Evolutionary conservation across 1,140 invertebrate genomes (phyloP).

Genomic region (Lordiphosa mommai): DNA sequence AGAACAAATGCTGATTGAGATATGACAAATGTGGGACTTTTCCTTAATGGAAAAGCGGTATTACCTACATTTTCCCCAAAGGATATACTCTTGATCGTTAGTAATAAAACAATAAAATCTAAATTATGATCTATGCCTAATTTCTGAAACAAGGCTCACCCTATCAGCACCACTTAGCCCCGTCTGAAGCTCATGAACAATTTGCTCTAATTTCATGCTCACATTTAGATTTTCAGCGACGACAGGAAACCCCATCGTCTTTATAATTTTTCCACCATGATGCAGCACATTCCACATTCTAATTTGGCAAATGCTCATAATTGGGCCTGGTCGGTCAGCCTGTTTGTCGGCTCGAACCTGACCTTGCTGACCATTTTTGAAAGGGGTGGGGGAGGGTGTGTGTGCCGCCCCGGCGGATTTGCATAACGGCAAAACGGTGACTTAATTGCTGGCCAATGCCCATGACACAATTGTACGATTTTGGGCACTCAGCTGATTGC

Average conservation of each 20-base stretch:
- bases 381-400: no score
- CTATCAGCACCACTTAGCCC: background rate
- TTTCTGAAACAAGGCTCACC: background rate
- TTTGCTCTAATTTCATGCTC: slow-evolving; percentile 66
- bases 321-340: slow-evolving; percentile 1
- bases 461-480: slow-evolving; percentile 44
- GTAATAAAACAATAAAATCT: no score
- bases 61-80: no score
- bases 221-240: slow-evolving; percentile 6
- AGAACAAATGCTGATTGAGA: no score
- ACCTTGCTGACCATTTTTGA: slow-evolving; percentile 41
- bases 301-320: background rate
- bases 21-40: no score
- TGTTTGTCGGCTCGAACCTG: slow-evolving; percentile 39
- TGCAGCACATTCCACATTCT: slow-evolving; percentile 55
- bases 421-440: slow-evolving; percentile 66
- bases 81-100: no score
- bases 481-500: slow-evolving; percentile 41
- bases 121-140: no score
- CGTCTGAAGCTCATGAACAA: slow-evolving; percentile 60
- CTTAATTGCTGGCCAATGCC: slow-evolving; percentile 54
- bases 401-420: no score
- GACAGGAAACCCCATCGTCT: slow-evolving; percentile 39
- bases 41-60: no score
- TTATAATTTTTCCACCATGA: slow-evolving; percentile 24